These are phyloP conservation scores for Hermetia illucens DNA, from an alignment of 1,140 invertebrate genomes.

Conservation along the genomic window DNA sequence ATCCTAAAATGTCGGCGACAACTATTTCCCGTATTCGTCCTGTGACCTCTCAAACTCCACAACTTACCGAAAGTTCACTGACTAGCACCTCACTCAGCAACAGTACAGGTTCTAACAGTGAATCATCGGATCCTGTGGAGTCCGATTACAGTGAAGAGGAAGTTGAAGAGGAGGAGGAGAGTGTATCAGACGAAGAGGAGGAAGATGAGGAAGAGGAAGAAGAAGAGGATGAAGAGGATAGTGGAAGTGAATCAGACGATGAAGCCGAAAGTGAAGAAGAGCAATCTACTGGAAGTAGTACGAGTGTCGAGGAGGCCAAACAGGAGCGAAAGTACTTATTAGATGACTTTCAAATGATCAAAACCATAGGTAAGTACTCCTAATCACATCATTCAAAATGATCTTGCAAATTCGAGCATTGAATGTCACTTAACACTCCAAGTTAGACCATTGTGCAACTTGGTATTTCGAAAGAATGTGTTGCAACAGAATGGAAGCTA, in stretches of 20 bases:
- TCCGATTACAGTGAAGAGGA: constrained; percentile 18
- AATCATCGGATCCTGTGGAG: constrained; percentile 26
- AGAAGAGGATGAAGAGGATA: constrained; percentile 21
- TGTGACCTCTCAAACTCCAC: constrained; percentile 8
- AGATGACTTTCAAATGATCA: constrained; percentile 65
- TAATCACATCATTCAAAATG: no score
- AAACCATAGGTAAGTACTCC: constrained; percentile 69
- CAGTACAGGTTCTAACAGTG: constrained; percentile 18
- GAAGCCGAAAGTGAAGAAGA: constrained; percentile 16
- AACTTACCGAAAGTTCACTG: neutral
- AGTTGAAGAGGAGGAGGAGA: constrained; percentile 13
- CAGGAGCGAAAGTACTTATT: constrained; percentile 52
- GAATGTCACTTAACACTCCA: no score
- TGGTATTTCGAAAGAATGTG: no score
- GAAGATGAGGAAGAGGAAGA: constrained; percentile 22
- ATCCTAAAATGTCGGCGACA: constrained; percentile 16
- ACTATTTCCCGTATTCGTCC: constrained; percentile 20
- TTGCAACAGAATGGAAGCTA: no score
- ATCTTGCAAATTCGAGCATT: no score
- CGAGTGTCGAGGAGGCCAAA: constrained; percentile 41
- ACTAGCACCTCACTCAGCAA: constrained; percentile 1
- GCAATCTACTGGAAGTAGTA: constrained; percentile 28
- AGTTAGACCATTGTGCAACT: no score
- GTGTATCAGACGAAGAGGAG: constrained; percentile 9
- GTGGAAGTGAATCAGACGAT: constrained; percentile 18